Evolutionary conservation across 2,113 vertebrate genomes (phyloP).

Genomic region (Oryzias javanicus): DNA sequence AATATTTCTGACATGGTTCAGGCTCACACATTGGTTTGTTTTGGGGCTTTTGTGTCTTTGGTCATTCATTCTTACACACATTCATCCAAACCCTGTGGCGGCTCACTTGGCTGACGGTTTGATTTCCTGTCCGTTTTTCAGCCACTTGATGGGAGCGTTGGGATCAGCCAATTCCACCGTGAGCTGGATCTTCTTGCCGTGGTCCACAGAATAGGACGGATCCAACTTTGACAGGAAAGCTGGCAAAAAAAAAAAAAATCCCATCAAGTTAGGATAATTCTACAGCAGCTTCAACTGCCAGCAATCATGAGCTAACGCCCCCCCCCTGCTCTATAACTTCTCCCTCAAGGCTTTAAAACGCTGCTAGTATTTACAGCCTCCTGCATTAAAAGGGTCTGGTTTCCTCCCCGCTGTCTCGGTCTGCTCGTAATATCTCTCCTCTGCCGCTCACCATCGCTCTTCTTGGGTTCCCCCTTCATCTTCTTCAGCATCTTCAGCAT

Average conservation of each 20-base stretch:
- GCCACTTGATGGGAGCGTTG: slow-evolving; percentile 81
- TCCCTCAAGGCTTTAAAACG: slow-evolving; percentile 27
- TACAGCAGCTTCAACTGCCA: slow-evolving; percentile 19
- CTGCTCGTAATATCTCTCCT: slow-evolving; percentile 5
- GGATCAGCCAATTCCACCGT: slow-evolving; percentile 81
- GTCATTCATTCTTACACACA: no score
- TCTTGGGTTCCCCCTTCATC: slow-evolving; percentile 85
- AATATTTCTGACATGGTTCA: no score
- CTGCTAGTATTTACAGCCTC: slow-evolving; percentile 34
- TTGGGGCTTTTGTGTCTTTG: no score
- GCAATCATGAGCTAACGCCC: slow-evolving; percentile 16
- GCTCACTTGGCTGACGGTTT: slow-evolving; percentile 87
- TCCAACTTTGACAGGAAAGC: slow-evolving; percentile 87
- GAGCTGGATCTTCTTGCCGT: slow-evolving; percentile 82
- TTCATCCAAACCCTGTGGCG: background rate
- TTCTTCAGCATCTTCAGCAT: slow-evolving; percentile 89
- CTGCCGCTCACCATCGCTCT: slow-evolving; percentile 80
- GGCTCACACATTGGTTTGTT: no score
- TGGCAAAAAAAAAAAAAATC: slow-evolving; percentile 50
- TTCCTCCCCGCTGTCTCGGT: slow-evolving; percentile 18
- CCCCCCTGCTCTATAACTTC: slow-evolving; percentile 16
- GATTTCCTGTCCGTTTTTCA: slow-evolving; percentile 88
- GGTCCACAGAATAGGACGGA: slow-evolving; percentile 83
- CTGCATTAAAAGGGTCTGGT: slow-evolving; percentile 18
- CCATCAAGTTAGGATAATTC: slow-evolving; percentile 14